phyloP scores from a whole-genome alignment of 92 coral and sea anemone genomes.

The Meandrina meandrites region DNA sequence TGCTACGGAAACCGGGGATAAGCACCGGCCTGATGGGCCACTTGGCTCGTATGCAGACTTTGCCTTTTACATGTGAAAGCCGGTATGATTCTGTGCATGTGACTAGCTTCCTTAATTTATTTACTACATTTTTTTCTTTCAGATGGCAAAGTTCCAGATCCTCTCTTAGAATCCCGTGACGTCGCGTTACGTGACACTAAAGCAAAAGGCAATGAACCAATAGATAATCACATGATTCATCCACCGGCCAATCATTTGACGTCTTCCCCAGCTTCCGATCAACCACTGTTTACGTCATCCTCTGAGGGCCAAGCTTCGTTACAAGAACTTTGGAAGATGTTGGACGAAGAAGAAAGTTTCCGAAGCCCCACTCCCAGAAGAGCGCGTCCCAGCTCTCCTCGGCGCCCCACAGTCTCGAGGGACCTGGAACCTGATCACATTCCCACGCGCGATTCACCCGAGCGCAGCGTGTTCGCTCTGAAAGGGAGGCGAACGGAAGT shows the following conservation, averaged over 20 bases:
- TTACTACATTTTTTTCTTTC: background rate
- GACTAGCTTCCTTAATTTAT: background rate
- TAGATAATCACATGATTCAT: conserved; percentile 31
- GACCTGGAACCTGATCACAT: conserved; percentile 68
- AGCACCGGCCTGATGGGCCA: too few relatives aligned
- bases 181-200: conserved; percentile 5
- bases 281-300: conserved; percentile 82
- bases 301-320: conserved; percentile 94
- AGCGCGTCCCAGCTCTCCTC: conserved; percentile 46
- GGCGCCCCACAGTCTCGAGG: conserved; percentile 21
- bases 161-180: background rate
- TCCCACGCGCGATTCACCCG: conserved; percentile 63
- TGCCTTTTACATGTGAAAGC: too few relatives aligned
- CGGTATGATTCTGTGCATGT: background rate
- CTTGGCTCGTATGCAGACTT: too few relatives aligned
- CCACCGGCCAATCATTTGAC: conserved; percentile 58
- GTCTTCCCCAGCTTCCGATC: conserved; percentile 60
- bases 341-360: conserved; percentile 92
- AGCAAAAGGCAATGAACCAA: conserved; percentile 4
- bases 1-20: too few relatives aligned
- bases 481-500: conserved; percentile 75
- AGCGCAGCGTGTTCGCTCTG: conserved; percentile 77
- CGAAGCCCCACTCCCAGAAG: conserved; percentile 74
- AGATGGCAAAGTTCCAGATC: conserved; percentile 20
- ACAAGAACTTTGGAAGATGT: conserved; percentile 96